phyloP scores from a whole-genome alignment of 2,888 invertebrate genomes.

The Hirtodrosophila confusa region DNA sequence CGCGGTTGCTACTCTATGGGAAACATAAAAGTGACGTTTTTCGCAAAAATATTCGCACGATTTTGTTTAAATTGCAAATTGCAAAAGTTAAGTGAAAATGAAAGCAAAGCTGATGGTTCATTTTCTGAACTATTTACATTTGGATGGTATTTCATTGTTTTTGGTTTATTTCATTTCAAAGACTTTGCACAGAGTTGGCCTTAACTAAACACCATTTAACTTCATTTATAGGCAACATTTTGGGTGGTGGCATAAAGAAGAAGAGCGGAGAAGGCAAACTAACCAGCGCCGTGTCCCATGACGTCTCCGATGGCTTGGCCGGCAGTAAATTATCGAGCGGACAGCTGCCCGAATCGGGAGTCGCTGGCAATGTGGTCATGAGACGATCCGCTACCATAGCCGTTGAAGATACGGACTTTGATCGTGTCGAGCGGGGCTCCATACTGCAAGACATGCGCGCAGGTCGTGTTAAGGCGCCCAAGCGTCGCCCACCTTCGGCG shows the following conservation, averaged over 20 bases:
- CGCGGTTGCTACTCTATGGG: no score
- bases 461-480: conserved; percentile 86
- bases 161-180: conserved; percentile 29
- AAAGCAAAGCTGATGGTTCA: no score
- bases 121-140: no score
- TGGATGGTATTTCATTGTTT: background rate
- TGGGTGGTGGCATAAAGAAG: conserved; percentile 87
- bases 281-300: conserved; percentile 81
- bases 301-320: conserved; percentile 84
- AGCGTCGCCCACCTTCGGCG: conserved; percentile 87
- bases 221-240: conserved; percentile 84
- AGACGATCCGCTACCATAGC: conserved; percentile 79
- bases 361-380: conserved; percentile 73
- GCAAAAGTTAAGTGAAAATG: no score
- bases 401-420: conserved; percentile 85
- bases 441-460: conserved; percentile 89
- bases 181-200: no score
- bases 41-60: no score
- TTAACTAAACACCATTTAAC: conserved; percentile 3
- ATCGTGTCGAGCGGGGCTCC: conserved; percentile 87
- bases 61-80: background rate
- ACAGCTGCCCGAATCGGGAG: conserved; percentile 65
- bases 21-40: no score
- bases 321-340: conserved; percentile 84
- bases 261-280: conserved; percentile 86